phyloP scores from a whole-genome alignment of 2,113 vertebrate species.

The Upupa epops region DNA sequence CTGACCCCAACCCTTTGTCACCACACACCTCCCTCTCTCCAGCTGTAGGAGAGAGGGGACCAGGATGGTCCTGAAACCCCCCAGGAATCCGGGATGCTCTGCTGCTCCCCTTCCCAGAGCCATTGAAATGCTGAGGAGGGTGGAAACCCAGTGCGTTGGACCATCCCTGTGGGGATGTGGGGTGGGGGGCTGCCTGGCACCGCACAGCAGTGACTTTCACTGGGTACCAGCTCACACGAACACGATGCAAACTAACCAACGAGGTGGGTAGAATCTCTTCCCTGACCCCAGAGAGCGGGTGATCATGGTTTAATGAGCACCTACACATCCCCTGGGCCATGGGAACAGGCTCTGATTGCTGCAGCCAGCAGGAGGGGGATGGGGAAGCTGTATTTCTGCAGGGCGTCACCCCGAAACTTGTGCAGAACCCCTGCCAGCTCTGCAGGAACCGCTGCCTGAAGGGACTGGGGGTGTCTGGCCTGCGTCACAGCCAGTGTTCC shows the following conservation, averaged over 20 bases:
- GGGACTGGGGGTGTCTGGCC: background rate
- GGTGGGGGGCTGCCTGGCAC: constrained; percentile 1
- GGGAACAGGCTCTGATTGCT: background rate
- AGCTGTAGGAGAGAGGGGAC: background rate
- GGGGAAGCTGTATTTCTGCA: background rate
- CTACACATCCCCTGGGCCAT: background rate
- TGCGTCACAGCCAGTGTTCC: rapidly evolving
- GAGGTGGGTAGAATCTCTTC: background rate
- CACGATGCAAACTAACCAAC: background rate
- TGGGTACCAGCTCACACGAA: background rate
- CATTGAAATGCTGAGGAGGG: constrained; percentile 5
- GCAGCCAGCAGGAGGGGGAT: background rate
- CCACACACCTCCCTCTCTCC: background rate
- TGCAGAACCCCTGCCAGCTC: background rate
- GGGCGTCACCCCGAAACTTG: rapidly evolving
- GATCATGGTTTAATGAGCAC: background rate
- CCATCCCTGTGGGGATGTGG: constrained; percentile 1
- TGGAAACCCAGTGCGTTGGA: background rate
- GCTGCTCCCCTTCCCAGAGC: background rate
- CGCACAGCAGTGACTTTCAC: background rate
- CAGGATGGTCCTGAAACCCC: rapidly evolving
- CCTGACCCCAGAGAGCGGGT: background rate
- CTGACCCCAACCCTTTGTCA: rapidly evolving
- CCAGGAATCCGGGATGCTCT: background rate
- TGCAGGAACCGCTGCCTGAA: rapidly evolving